Evolutionary conservation across 2,888 invertebrate species (phyloP).

Genomic region (Kuschelorhynchus macadamiae): DNA sequence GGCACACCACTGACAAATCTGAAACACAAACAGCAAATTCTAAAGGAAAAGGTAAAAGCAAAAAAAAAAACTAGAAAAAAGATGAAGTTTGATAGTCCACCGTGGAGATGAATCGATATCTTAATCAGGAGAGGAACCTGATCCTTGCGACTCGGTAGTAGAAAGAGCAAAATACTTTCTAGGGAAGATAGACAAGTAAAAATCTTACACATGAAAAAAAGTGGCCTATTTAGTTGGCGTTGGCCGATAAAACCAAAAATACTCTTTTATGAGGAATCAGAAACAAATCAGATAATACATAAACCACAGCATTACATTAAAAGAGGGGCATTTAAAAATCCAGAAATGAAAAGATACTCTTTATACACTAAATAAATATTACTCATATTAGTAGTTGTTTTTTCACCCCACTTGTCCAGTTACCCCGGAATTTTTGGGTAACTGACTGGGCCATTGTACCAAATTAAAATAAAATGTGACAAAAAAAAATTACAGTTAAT

Average conservation of each 20-base stretch:
- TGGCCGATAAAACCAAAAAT: neutral
- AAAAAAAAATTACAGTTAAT: too few species aligned
- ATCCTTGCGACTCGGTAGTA: neutral
- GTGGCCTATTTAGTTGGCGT: neutral
- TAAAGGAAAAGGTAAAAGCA: slow-evolving; percentile 1
- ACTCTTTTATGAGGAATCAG: neutral
- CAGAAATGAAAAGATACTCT: neutral
- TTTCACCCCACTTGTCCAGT: too few species aligned
- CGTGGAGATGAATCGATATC: slow-evolving; percentile 1
- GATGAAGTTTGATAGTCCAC: neutral
- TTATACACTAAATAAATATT: too few species aligned
- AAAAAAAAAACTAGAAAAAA: slow-evolving; percentile 1
- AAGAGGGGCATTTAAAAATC: neutral
- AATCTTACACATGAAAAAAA: slow-evolving; percentile 10
- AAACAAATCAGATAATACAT: neutral
- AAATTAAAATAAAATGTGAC: too few species aligned
- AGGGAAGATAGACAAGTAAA: neutral
- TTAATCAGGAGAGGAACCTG: slow-evolving; percentile 1
- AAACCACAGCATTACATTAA: neutral
- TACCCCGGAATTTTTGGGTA: too few species aligned
- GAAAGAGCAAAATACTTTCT: slow-evolving; percentile 9
- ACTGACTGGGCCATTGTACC: too few species aligned
- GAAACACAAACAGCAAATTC: too few species aligned
- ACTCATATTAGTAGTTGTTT: too few species aligned
- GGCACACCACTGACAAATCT: neutral